Conservation (phyloP, 2,113 vertebrate species). For the Phasianus colchicus region DNA sequence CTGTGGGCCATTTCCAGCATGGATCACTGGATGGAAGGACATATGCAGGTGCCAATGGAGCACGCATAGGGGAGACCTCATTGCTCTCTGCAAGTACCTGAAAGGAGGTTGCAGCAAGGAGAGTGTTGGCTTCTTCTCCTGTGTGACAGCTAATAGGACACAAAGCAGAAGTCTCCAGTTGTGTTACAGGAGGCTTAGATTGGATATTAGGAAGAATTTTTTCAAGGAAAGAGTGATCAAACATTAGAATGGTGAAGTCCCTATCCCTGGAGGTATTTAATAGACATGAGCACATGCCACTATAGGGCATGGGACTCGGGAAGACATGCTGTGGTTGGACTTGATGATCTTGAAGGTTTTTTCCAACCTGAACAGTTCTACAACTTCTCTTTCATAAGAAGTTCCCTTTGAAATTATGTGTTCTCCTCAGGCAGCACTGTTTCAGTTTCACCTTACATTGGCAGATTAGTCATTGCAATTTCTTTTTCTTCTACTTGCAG, state of each 20-base stretch:
- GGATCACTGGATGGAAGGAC: not conserved
- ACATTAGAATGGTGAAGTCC: not conserved
- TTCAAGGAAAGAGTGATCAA: not conserved
- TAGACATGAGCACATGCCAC: not conserved
- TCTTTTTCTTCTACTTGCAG: not conserved
- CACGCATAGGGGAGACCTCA: not conserved
- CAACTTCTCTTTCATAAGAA: not conserved
- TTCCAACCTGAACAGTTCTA: not conserved
- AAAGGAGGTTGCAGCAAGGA: not conserved
- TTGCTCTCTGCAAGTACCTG: not conserved
- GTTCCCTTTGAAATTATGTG: not conserved
- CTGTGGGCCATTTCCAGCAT: not conserved
- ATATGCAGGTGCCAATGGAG: fast-evolving
- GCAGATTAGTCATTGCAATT: not conserved
- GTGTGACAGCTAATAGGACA: not conserved
- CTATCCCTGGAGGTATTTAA: not conserved
- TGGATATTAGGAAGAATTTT: not conserved
- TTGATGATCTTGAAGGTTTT: not conserved
- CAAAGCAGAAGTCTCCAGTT: not conserved
- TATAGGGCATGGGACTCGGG: not conserved
- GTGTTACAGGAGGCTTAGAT: not conserved
- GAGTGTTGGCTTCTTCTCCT: not conserved
- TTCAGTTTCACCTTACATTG: not conserved
- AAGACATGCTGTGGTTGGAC: not conserved
- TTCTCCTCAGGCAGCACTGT: not conserved